These are phyloP conservation scores for Acanthacorydalis orientalis DNA, from an alignment of 2,888 invertebrate species.

Conservation along the genomic window DNA sequence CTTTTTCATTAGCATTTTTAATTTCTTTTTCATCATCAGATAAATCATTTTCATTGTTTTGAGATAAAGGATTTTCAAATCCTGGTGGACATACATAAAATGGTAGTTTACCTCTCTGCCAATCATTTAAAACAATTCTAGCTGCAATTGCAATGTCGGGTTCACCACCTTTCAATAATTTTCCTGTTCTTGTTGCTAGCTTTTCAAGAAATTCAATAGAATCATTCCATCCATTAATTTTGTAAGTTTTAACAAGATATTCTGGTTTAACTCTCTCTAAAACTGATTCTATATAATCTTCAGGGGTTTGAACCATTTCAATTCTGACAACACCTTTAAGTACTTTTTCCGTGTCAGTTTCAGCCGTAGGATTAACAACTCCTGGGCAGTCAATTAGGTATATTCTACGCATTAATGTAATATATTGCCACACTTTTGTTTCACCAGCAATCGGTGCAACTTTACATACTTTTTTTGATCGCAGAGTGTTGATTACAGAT, in stretches of 20 bases:
- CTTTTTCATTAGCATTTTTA: conserved; percentile 14
- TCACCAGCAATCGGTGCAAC: conserved; percentile 97
- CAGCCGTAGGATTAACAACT: conserved; percentile 92
- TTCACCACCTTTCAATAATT: conserved; percentile 91
- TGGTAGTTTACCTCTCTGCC: conserved; percentile 94
- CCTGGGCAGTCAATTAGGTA: conserved; percentile 98
- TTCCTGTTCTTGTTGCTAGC: conserved; percentile 71
- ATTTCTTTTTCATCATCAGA: not conserved
- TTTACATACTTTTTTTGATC: conserved; percentile 95
- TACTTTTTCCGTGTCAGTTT: conserved; percentile 87
- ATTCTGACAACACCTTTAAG: conserved; percentile 96
- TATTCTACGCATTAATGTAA: conserved; percentile 92
- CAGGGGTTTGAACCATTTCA: conserved; percentile 83
- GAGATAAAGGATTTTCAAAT: conserved; percentile 50
- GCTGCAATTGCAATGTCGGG: conserved; percentile 80
- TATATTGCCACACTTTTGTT: conserved; percentile 98
- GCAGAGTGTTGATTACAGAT: conserved; percentile 90
- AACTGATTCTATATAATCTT: conserved; percentile 82
- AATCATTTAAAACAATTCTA: conserved; percentile 94
- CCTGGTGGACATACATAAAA: conserved; percentile 83
- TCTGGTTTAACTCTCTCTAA: conserved; percentile 75
- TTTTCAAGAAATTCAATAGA: conserved; percentile 82
- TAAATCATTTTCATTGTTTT: conserved; percentile 11
- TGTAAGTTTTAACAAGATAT: conserved; percentile 82
- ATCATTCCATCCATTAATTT: conserved; percentile 64